phyloP scores from a whole-genome alignment of 2,888 invertebrate species.

The Caenorhabditis sinica region DNA sequence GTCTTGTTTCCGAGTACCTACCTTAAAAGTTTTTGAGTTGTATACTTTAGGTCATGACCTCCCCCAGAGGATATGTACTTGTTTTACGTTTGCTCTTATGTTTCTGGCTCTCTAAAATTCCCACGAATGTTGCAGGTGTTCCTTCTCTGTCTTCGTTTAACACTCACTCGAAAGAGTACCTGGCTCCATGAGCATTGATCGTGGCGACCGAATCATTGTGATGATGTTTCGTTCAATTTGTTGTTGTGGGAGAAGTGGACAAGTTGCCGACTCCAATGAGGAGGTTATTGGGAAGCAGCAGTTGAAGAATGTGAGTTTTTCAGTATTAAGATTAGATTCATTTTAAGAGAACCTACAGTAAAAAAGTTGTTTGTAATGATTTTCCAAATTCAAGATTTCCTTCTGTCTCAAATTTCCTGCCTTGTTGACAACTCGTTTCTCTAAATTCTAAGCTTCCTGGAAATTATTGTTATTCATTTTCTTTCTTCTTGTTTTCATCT shows the following conservation, averaged over 20 bases:
- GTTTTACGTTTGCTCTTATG: neutral
- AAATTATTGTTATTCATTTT: too few relatives aligned
- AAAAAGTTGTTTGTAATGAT: too few relatives aligned
- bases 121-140: neutral
- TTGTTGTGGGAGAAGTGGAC: conserved; percentile 27
- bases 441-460: too few relatives aligned
- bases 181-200: conserved; percentile 61
- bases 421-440: too few relatives aligned
- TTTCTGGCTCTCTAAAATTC: neutral
- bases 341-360: too few relatives aligned
- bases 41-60: conserved; percentile 12
- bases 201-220: conserved; percentile 59
- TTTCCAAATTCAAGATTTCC: too few relatives aligned
- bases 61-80: neutral
- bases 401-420: too few relatives aligned
- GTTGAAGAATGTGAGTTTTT: conserved; percentile 40
- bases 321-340: neutral
- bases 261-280: conserved; percentile 46
- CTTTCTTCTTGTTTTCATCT: too few relatives aligned
- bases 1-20: conserved; percentile 9
- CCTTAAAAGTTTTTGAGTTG: neutral
- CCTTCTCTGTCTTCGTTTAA: neutral
- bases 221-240: conserved; percentile 59
- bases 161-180: neutral
- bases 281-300: conserved; percentile 26